Base-by-base conservation (phyloP, 2,113 vertebrate genomes). In the Sylvia atricapilla region DNA sequence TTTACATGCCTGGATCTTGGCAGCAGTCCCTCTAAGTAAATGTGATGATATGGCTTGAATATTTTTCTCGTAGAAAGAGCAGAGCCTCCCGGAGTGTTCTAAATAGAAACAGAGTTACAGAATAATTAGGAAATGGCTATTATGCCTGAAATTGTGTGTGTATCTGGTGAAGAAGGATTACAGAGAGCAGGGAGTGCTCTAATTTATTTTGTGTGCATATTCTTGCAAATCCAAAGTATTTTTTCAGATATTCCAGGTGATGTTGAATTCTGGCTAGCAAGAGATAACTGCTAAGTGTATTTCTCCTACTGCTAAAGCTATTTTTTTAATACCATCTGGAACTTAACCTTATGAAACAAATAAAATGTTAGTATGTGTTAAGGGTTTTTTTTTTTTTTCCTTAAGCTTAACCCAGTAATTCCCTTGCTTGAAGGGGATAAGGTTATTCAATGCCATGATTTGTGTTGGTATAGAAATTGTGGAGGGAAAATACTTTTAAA, bases 101-200 rank as follows among this genome's bases (percentile, higher is more conserved):
- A 90, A 93, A 93, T 69, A 92, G 67, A 85, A 95, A 49, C 46
- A 5, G 25, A 92, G 46, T 69, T 69, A 69, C 17, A 68, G 82
- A 76, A 77, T 90, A 90, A 92, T 92, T 90, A 93, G 72, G 20
- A 85, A 90, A 73, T 76, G 14, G n/a, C 25, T 85, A 41, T 76
- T 94, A 27, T 33, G 77, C 55, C 75, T 73, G 52, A 87, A 31
- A 52, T 43, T 35, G 7, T 74, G 33, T 24, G 22, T 84, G 30
- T 87, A 41, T 78, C 56, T 95, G 62, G 53, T 93, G 59, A 94
- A 43, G 74, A 68, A 87, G 77, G 43, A 77, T 73, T 83, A 53
- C 5, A 62, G 81, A 43, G 46, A 30, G 52, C 6, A 4, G 20
- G 41, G 41, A 83, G 56, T n/a, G 24, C 58, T 91, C 4, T 72